Evolutionary conservation across 2,797 vertebrate species (phyloP), one percentile per base, ranked within the genome.

Genomic region (Gymnodraco acuticeps): DNA sequence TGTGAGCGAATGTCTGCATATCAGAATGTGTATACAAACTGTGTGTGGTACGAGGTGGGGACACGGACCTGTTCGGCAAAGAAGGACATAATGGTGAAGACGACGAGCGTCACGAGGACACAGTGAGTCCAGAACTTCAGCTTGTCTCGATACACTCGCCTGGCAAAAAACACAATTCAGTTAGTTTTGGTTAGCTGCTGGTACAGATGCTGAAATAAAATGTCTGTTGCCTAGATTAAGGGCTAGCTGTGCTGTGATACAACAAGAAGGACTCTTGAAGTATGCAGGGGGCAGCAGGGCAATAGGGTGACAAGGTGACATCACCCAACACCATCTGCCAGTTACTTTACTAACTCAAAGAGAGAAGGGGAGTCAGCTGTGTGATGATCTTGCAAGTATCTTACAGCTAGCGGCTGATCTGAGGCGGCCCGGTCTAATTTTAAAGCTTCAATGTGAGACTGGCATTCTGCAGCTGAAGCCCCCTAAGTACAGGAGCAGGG

Each of bases 111-210:
- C 88, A 97, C 96, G 15, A 99, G 93, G 70, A 99, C 96, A 76
- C 97, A 99, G 69, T 99, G 98, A 5, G 98, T 99, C 98, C 98
- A 99, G 93, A 99, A 99, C 94, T 99, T 99, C 84, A 99, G 86
- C 91, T 97, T 98, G 94, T 99, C 98, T 69, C 98, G 95, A 80
- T 99, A 99, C 1, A 95, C 91, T 48, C 98, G 95, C 98, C 98
- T 99, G 91, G 4, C 80, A 77, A 46, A 72, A 41, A 10, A 16
- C 6, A 75, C 12, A 20, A 11, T 53, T 53, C 1, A 9, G 13
- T 75, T 4, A 11, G 13, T 62, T 72, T 75, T 33, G 20, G 33
- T 15, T 41, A 27, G 2, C 10, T 31, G 42, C 41, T 19, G 43
- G 14, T n/a, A 60, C 45, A 58, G 13, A 20, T 23, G 27, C 45